Evolutionary conservation across 2,888 invertebrate genomes (phyloP).

Genomic region (Sabellastarte sp.): DNA sequence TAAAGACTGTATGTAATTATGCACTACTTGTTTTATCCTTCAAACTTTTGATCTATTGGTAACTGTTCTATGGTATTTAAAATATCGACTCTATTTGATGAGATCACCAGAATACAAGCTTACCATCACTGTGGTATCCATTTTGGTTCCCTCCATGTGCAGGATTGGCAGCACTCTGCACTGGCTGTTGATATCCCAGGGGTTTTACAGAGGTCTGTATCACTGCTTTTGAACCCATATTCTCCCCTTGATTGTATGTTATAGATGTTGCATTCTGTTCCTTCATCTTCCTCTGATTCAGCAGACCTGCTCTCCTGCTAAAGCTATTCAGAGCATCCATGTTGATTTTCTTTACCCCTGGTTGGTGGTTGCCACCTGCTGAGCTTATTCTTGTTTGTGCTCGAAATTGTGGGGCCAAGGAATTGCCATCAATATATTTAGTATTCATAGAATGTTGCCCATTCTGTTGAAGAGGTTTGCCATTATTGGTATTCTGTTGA

Average conservation of each 20-base stretch:
- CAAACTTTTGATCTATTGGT: too few relatives aligned
- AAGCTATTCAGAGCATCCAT: constrained; percentile 17
- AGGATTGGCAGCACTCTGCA: constrained; percentile 1
- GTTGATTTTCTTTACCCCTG: constrained; percentile 13
- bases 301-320: constrained; percentile 5
- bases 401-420: constrained; percentile 14
- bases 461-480: neutral
- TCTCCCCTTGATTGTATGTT: neutral
- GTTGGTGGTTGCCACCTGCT: neutral
- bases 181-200: neutral
- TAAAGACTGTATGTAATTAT: too few relatives aligned
- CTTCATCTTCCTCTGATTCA: constrained; percentile 10
- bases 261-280: neutral
- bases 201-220: neutral
- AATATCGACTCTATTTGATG: too few relatives aligned
- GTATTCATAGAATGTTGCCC: neutral
- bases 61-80: too few relatives aligned
- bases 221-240: neutral
- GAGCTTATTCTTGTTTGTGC: constrained; percentile 4
- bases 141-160: too few relatives aligned
- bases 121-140: too few relatives aligned
- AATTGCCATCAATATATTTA: constrained; percentile 45
- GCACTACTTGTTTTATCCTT: too few relatives aligned
- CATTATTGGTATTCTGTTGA: neutral
- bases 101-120: too few relatives aligned